Evolutionary conservation across 2,113 vertebrate genomes (phyloP).

Genomic region (Ciconia stormi): DNA sequence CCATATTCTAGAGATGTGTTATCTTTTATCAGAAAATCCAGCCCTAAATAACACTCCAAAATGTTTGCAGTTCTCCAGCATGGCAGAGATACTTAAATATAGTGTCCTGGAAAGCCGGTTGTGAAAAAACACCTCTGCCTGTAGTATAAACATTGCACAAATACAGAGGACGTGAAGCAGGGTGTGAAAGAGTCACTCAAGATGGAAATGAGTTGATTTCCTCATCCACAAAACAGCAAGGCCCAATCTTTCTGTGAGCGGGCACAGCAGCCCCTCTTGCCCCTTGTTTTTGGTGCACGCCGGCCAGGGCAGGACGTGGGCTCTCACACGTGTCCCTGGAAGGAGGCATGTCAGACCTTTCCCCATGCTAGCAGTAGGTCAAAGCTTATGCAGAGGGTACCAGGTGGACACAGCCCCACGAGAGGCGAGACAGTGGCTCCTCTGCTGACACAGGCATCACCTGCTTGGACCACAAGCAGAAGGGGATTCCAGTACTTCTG

Average conservation of each 20-base stretch:
- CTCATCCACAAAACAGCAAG: not conserved
- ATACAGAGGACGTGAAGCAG: not conserved
- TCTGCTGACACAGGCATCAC: not conserved
- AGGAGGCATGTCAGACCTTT: not conserved
- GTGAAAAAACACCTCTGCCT: not conserved
- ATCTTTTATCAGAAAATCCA: not conserved
- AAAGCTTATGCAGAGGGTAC: not conserved
- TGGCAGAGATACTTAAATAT: not conserved
- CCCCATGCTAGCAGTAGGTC: not conserved
- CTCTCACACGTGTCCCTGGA: not conserved
- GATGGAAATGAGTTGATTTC: not conserved
- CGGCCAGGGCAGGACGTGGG: not conserved
- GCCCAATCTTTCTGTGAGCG: not conserved
- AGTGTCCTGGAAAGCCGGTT: not conserved
- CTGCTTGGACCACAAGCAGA: not conserved
- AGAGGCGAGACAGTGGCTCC: not conserved
- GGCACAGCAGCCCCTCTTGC: not conserved
- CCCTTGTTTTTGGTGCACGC: fast-evolving
- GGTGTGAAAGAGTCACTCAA: not conserved
- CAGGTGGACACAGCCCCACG: not conserved
- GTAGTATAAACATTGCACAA: not conserved
- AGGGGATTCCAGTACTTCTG: not conserved
- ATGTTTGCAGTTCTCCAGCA: not conserved
- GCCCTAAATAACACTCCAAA: not conserved
- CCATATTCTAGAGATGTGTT: not conserved